phyloP scores from a whole-genome alignment of 2,888 invertebrate genomes.

The Conomelus anceps region DNA sequence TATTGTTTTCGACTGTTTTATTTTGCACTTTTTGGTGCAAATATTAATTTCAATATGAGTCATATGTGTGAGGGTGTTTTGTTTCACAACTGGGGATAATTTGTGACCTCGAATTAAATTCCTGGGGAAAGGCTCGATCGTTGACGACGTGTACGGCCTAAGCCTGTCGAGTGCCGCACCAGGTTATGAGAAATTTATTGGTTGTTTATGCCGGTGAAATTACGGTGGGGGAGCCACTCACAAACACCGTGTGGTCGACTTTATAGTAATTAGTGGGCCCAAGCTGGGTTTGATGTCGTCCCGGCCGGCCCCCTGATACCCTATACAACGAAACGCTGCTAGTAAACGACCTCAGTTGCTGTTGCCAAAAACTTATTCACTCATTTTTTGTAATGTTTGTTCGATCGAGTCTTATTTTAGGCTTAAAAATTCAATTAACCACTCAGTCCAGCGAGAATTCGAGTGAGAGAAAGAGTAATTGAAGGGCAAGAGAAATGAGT shows the following conservation, averaged over 20 bases:
- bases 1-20: not conserved
- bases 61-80: not conserved
- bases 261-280: not conserved
- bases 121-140: not conserved
- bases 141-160: not conserved
- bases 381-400: not conserved
- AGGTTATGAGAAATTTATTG: not conserved
- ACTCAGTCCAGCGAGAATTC: not conserved
- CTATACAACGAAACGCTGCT: not conserved
- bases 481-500: too few relatives aligned
- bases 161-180: not conserved
- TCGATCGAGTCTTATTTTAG: not conserved
- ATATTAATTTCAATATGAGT: not conserved
- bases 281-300: not conserved
- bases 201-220: not conserved
- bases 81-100: not conserved
- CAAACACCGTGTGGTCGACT: not conserved
- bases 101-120: not conserved
- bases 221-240: not conserved
- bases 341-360: not conserved
- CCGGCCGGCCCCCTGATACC: not conserved
- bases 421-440: not conserved
- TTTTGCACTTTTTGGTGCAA: not conserved
- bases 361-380: not conserved
- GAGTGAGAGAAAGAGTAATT: too few relatives aligned